These are phyloP conservation scores for Itoplectis maculator DNA, from an alignment of 2,888 invertebrate species.

Conservation along the genomic window DNA sequence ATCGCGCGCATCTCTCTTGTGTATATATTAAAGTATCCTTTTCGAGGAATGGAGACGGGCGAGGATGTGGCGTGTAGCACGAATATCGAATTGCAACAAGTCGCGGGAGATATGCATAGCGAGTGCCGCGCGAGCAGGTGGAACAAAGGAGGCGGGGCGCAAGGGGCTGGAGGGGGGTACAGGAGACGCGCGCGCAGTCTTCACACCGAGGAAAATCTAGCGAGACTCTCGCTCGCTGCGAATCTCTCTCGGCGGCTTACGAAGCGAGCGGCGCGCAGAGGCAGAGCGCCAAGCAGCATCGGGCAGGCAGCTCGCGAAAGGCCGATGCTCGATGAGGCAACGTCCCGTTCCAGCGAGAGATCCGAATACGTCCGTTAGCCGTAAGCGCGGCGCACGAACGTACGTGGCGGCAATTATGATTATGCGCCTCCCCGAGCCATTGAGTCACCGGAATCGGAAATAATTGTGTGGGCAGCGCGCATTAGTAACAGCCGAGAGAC, in stretches of 20 bases:
- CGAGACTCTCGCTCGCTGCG: constrained; percentile 10
- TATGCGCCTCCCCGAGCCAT: constrained; percentile 21
- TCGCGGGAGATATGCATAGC: background rate
- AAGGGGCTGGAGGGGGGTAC: too few species aligned
- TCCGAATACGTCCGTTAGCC: constrained; percentile 36
- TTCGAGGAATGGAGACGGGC: background rate
- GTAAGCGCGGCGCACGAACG: constrained; percentile 20
- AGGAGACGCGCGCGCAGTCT: background rate
- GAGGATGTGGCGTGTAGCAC: constrained; percentile 9
- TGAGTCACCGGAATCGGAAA: constrained; percentile 26
- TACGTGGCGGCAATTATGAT: constrained; percentile 28
- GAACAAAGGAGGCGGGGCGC: background rate
- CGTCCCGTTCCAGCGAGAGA: constrained; percentile 57
- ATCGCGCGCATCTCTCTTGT: background rate
- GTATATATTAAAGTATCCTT: too few species aligned
- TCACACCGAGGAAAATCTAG: background rate
- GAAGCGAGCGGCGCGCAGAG: background rate
- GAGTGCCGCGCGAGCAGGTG: constrained; percentile 2
- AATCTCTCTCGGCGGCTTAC: constrained; percentile 34
- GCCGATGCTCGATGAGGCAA: constrained; percentile 68
- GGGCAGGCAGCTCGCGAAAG: constrained; percentile 30
- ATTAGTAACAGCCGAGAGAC: constrained; percentile 1
- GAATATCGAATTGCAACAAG: constrained; percentile 23
- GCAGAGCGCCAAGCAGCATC: background rate
- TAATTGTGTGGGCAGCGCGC: constrained; percentile 27